Evolutionary conservation across 2,888 invertebrate genomes (phyloP), one percentile per base, ranked within the genome.

Genomic region (Drosophila atripex): DNA sequence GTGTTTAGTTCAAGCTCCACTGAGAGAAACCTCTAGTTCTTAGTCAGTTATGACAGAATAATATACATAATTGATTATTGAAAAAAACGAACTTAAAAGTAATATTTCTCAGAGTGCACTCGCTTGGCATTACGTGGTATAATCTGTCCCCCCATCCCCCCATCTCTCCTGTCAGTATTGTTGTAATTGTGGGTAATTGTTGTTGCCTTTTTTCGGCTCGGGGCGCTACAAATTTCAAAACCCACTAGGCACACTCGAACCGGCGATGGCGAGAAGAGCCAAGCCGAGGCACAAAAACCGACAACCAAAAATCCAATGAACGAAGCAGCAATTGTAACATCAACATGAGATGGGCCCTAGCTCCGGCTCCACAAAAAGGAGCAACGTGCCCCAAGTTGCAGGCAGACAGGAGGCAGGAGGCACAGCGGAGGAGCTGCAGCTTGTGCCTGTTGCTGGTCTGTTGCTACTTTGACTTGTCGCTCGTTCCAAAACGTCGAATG

Each of bases 161-260:
- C 16, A 9, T 16, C 41, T 5, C 18, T 16, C 41, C 41, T 39
- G 71, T 75, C 70, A 63, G 59, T 76, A 65, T 73, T 77, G 82
- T 86, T 86, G 82, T 86, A 80, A 83, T 86, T 86, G 83, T 61
- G 76, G 75, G 86, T 86, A 86, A 86, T 35, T 41, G 45, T 46
- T 60, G 56, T 39, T 76, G 76, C 43, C 66, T 71, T 52, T 51
- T 45, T 49, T 49, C 65, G 57, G 65, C 72, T 74, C 79, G 71
- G 76, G 75, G 79, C 78, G 86, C 88, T 84, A 83, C 85, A 82
- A 88, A 88, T 84, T 86, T 87, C 76, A 77, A 77, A 86, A 78
- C 86, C 87, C 85, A 78, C 77, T 54, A 76, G 86, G 78, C 83
- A 77, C 83, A 82, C 82, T 86, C 75, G 75, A 66, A 71, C 76